Percentiles rank a stretch among this genome's conserved stretches.
Evolutionary conservation across 2,888 invertebrate genomes (phyloP).

Genomic region (Stenurella melanura): DNA sequence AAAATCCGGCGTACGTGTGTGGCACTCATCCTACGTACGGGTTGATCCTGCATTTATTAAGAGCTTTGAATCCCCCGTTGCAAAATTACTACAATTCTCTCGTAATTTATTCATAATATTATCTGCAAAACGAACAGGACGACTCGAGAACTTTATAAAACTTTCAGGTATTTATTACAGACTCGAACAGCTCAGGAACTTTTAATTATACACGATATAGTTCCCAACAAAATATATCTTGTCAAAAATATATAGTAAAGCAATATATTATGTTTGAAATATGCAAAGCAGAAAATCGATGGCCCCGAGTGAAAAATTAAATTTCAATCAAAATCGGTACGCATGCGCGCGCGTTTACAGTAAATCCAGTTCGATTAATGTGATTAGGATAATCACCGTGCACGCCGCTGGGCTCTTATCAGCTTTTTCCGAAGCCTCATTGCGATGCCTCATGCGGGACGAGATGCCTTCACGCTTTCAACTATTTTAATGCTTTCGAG

Average conservation of each 20-base stretch:
- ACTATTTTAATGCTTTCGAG: slow-evolving; percentile 55
- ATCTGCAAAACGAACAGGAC: slow-evolving; percentile 42
- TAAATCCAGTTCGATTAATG: slow-evolving; percentile 63
- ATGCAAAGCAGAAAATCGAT: slow-evolving; percentile 62
- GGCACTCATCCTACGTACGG: slow-evolving; percentile 23
- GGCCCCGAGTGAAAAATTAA: slow-evolving; percentile 66
- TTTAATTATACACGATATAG: slow-evolving; percentile 60
- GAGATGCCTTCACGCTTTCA: slow-evolving; percentile 57
- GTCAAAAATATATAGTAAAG: slow-evolving; percentile 59
- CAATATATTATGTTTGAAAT: slow-evolving; percentile 60
- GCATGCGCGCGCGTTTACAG: slow-evolving; percentile 48
- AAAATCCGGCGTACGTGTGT: slow-evolving; percentile 42
- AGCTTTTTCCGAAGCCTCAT: slow-evolving; percentile 24
- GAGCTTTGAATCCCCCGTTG: slow-evolving; percentile 47
- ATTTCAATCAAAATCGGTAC: slow-evolving; percentile 64
- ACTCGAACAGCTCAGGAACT: slow-evolving; percentile 52
- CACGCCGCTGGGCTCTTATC: slow-evolving; percentile 45
- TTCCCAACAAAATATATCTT: slow-evolving; percentile 56
- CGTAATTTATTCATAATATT: slow-evolving; percentile 56
- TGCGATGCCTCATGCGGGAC: slow-evolving; percentile 12
- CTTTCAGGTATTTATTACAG: slow-evolving; percentile 53
- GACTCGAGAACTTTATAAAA: slow-evolving; percentile 48
- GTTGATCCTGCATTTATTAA: slow-evolving; percentile 40
- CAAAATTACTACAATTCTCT: slow-evolving; percentile 56
- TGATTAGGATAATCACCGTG: slow-evolving; percentile 66